These are phyloP conservation scores for Mallateleia sp. DNA, from an alignment of 2,888 invertebrate genomes.

Conservation along the genomic window DNA sequence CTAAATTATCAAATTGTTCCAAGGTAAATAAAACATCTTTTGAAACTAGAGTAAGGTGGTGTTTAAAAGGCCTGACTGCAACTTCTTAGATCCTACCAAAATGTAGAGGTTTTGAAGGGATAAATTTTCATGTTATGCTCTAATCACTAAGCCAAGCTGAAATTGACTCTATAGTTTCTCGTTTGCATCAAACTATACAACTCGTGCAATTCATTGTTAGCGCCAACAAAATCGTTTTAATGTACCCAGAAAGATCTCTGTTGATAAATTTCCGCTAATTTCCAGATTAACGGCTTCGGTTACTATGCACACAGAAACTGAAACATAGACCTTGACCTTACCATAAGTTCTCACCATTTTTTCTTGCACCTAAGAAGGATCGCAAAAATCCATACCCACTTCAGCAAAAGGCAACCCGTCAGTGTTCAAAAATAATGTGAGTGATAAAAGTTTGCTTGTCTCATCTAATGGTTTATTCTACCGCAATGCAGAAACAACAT, in stretches of 20 bases:
- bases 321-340: not conserved
- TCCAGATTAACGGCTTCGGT: not conserved
- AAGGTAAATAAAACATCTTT: too few relatives aligned
- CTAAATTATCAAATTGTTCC: too few relatives aligned
- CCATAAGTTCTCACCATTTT: not conserved
- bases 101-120: constrained; percentile 18
- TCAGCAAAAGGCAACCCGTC: constrained; percentile 27
- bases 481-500: too few relatives aligned
- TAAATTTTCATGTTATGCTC: constrained; percentile 12
- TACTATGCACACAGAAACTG: not conserved
- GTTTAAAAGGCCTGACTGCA: not conserved
- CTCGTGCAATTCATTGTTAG: not conserved
- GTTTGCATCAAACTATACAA: not conserved
- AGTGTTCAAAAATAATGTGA: too few relatives aligned
- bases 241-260: not conserved
- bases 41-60: too few relatives aligned
- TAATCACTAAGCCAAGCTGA: too few relatives aligned
- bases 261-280: not conserved
- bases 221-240: constrained; percentile 14
- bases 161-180: too few relatives aligned
- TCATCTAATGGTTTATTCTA: too few relatives aligned
- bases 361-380: not conserved
- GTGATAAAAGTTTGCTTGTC: too few relatives aligned
- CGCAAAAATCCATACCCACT: not conserved
- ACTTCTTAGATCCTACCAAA: constrained; percentile 30